Percentiles rank a stretch among this genome's conserved stretches.
Evolutionary conservation across 1,140 invertebrate genomes (phyloP).

Genomic region (Ectropis grisescens): DNA sequence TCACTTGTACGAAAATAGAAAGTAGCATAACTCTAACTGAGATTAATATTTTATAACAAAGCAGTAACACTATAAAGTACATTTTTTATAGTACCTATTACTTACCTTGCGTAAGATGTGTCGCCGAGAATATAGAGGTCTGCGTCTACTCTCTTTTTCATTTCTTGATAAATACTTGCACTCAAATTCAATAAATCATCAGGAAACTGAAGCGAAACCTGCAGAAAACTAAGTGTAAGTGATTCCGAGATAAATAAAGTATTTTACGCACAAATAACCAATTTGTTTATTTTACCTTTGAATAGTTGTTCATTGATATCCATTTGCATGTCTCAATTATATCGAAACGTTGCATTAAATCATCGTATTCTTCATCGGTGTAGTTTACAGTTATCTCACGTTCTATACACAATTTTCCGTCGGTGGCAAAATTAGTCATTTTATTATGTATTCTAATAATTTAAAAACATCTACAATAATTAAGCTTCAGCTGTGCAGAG

Average conservation of each 20-base stretch:
- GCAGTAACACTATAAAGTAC: too few species aligned
- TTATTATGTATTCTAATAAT: neutral
- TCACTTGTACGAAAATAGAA: too few species aligned
- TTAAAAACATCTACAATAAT: neutral
- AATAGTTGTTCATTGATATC: constrained; percentile 75
- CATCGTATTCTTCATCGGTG: constrained; percentile 15
- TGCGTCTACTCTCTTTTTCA: constrained; percentile 72
- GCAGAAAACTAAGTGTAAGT: constrained; percentile 12
- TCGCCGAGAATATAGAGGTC: constrained; percentile 91
- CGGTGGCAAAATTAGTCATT: constrained; percentile 54
- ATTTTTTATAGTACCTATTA: too few species aligned
- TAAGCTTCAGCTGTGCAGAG: too few species aligned
- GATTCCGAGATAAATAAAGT: too few species aligned
- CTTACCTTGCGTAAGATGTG: constrained; percentile 90
- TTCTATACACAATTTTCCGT: constrained; percentile 50
- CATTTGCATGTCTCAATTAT: constrained; percentile 67
- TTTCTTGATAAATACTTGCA: constrained; percentile 74
- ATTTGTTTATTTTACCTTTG: constrained; percentile 79
- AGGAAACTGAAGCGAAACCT: constrained; percentile 93
- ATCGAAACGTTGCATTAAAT: constrained; percentile 31
- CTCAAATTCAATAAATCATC: constrained; percentile 84
- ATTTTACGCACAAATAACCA: too few species aligned
- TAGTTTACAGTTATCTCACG: constrained; percentile 26
- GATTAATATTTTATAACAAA: too few species aligned
- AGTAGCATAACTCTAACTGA: too few species aligned